These are phyloP conservation scores for Epinotia nisella DNA, from an alignment of 2,888 invertebrate genomes.

Conservation along the genomic window DNA sequence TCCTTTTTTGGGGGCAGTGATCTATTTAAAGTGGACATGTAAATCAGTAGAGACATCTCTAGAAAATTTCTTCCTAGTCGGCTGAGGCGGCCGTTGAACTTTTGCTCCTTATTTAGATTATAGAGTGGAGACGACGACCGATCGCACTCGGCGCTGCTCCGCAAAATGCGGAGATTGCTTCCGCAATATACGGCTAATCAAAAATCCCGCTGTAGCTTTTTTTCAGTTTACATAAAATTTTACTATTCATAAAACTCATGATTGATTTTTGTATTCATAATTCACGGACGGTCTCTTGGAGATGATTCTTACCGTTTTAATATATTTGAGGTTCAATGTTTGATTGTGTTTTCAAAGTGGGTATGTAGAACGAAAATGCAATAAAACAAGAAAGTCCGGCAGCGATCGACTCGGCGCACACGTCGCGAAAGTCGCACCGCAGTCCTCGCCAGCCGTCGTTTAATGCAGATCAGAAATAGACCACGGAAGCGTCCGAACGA, in stretches of 20 bases:
- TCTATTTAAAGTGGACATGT: conserved; percentile 44
- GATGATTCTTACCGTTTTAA: not conserved
- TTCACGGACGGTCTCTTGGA: not conserved
- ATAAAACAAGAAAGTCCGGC: conserved; percentile 34
- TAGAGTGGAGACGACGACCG: conserved; percentile 80
- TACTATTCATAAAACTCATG: not conserved
- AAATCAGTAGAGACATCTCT: conserved; percentile 60
- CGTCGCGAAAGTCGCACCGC: conserved; percentile 71
- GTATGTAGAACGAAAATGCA: conserved; percentile 44
- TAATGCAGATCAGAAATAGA: conserved; percentile 82
- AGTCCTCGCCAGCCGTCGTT: conserved; percentile 66
- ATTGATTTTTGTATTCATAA: not conserved
- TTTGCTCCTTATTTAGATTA: conserved; percentile 85
- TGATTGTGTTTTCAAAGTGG: conserved; percentile 35
- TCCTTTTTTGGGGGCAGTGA: conserved; percentile 33
- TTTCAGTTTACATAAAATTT: conserved; percentile 24
- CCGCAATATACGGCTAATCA: conserved; percentile 70
- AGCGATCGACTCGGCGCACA: conserved; percentile 44
- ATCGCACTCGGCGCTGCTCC: conserved; percentile 67
- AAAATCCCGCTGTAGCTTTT: conserved; percentile 49
- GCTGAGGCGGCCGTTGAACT: conserved; percentile 78
- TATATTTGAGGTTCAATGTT: conserved; percentile 1
- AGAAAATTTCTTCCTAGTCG: conserved; percentile 69
- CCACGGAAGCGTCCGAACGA: conserved; percentile 83
- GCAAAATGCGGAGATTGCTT: conserved; percentile 77